These are phyloP conservation scores for Corythornis vintsioides DNA, from an alignment of 2,113 vertebrate species.

Conservation along the genomic window DNA sequence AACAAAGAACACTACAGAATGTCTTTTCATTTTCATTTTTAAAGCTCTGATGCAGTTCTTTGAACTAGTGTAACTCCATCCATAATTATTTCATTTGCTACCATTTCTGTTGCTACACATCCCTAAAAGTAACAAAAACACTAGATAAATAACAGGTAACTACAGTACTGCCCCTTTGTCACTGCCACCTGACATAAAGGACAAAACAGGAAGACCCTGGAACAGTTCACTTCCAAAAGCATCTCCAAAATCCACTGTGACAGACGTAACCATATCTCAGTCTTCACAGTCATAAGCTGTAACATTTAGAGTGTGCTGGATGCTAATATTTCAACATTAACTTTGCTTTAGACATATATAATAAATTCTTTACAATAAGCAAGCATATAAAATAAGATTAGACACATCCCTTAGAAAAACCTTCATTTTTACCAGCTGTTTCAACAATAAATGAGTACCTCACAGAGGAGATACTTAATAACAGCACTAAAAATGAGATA, in stretches of 20 bases:
- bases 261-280: neutral
- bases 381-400: neutral
- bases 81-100: neutral
- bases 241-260: neutral
- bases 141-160: neutral
- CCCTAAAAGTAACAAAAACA: neutral
- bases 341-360: neutral
- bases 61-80: neutral
- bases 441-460: neutral
- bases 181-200: neutral
- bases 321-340: neutral
- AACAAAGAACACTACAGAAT: constrained; percentile 15
- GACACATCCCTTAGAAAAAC: neutral
- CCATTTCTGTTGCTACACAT: neutral
- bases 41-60: constrained; percentile 10
- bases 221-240: neutral
- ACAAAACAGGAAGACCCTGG: neutral
- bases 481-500: neutral
- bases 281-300: neutral
- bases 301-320: neutral
- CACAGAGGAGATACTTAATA: neutral
- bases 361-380: neutral
- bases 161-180: neutral
- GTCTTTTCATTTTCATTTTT: neutral
- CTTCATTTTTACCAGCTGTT: neutral